Percentiles rank a stretch among this genome's conserved stretches.
Evolutionary conservation across 1,140 invertebrate genomes (phyloP).

Genomic region (Aradophagus sp.): DNA sequence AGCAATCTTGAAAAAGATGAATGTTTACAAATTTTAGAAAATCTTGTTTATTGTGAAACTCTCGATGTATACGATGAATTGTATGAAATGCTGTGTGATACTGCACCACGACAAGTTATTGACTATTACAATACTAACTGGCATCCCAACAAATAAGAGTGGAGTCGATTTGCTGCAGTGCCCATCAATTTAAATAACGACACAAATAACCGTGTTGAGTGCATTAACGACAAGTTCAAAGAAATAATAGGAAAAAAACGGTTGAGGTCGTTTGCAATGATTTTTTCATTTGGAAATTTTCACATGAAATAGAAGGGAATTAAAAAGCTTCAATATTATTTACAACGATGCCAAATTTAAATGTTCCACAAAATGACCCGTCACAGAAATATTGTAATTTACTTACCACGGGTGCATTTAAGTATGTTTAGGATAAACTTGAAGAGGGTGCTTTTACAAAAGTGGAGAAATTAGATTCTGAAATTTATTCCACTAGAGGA

Average conservation of each 20-base stretch:
- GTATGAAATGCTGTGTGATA: slow-evolving; percentile 4
- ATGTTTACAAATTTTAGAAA: slow-evolving; percentile 4
- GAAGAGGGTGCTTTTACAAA: not conserved
- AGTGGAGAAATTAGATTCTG: not conserved
- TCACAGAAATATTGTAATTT: slow-evolving; percentile 4
- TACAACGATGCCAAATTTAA: slow-evolving; percentile 1
- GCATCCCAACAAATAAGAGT: slow-evolving; percentile 11
- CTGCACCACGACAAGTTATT: not conserved
- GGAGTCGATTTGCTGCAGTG: not conserved
- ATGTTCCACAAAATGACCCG: not conserved
- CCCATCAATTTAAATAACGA: not conserved
- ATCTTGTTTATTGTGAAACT: slow-evolving; percentile 1
- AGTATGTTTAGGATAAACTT: not conserved
- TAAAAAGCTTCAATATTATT: slow-evolving; percentile 2
- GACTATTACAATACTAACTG: slow-evolving; percentile 6
- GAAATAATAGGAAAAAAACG: not conserved
- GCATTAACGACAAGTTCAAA: slow-evolving; percentile 4
- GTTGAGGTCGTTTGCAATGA: slow-evolving; percentile 1
- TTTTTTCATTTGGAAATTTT: slow-evolving; percentile 5
- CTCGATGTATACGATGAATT: not conserved
- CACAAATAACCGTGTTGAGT: slow-evolving; percentile 6
- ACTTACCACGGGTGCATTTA: not conserved
- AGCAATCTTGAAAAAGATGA: not conserved
- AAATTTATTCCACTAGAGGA: not conserved
- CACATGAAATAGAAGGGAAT: not conserved